Base-by-base conservation (phyloP, 1,140 invertebrate genomes). In the Drosophila gunungcola region DNA sequence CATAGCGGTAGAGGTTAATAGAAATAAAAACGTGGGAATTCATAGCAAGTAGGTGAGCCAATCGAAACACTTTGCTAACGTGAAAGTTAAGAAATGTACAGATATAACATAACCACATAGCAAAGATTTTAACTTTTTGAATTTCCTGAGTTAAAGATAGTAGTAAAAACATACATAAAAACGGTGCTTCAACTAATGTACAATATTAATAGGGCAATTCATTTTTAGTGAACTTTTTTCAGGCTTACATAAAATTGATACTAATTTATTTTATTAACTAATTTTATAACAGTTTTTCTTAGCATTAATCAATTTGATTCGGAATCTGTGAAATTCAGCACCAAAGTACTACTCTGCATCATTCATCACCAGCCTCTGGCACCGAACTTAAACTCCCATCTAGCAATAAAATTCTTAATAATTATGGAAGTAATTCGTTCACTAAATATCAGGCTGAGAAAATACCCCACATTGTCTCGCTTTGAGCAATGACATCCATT, bases 401-500 rank as follows among this genome's bases (percentile, higher is more conserved):
- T 11, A 3, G 21, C 36, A 16, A n/a, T 27, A 0, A 42, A 49
- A 49, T 65, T 52, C n/a, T 2, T n/a, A 16, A 6, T 42, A 65
- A 68, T 68, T 52, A 52, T 13, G 38, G 9, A 21, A 52, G 38
- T 45, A 52, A 65, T 68, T 1, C 36, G 29, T 38, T 10, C 4
- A 16, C 32, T 64, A 46, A 64, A 21, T 38, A 61, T 62, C 60
- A 10, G 21, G 2, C 42, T n/a, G 10, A n/a, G 54, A 43, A 60
- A 60, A 64, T 42, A 46, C 56, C n/a, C 2, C 62, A 34, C 34
- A 55, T 61, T 63, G n/a, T 3, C 29, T 63, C 32, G 60, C 43
- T 69, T 48, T 69, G 6, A 46, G 51, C 64, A 70, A 70, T 69
- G 67, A 70, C 64, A 69, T 46, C 49, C 5, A n/a, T 21, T 29